phyloP scores from a whole-genome alignment of 2,888 invertebrate genomes.

The Epirrita christyi region DNA sequence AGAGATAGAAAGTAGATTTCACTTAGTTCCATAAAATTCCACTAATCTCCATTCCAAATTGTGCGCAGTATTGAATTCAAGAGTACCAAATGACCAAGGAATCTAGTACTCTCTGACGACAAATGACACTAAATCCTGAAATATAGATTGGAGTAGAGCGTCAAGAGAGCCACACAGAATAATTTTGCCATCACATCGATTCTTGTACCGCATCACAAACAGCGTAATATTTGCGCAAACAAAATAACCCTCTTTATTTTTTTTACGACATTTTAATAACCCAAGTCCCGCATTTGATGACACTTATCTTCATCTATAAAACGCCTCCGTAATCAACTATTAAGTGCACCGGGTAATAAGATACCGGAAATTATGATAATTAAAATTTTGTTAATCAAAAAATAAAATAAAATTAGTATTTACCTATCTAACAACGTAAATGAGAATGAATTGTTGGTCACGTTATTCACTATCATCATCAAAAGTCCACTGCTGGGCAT shows the following conservation, averaged over 20 bases:
- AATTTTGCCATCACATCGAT: no score
- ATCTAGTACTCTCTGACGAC: no score
- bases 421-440: not conserved
- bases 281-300: slow-evolving; percentile 7
- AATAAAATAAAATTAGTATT: slow-evolving; percentile 1
- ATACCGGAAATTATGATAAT: slow-evolving; percentile 16
- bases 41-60: no score
- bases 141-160: no score
- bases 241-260: slow-evolving; percentile 2
- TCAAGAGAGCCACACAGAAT: no score
- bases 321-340: slow-evolving; percentile 21
- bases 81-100: no score
- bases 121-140: no score
- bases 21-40: no score
- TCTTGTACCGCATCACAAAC: not conserved
- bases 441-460: not conserved
- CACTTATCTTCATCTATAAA: slow-evolving; percentile 22
- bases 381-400: slow-evolving; percentile 6
- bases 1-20: no score
- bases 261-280: slow-evolving; percentile 43
- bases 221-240: slow-evolving; percentile 7
- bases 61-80: no score
- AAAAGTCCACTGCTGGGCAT: no score
- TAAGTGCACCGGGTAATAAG: slow-evolving; percentile 16
- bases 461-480: no score